Evolutionary conservation across 2,888 invertebrate genomes (phyloP).

Genomic region (Drosophila paramelanica): DNA sequence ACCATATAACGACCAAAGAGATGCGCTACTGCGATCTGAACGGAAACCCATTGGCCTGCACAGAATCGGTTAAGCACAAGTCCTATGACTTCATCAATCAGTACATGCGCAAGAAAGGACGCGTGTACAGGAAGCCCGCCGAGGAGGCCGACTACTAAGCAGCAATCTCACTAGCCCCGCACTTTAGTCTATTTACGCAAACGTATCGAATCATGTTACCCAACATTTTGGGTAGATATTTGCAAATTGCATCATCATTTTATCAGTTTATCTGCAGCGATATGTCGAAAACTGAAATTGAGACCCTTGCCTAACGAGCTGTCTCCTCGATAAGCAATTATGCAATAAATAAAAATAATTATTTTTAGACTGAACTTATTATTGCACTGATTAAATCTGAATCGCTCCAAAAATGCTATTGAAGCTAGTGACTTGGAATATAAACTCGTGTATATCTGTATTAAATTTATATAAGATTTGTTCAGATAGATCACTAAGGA

Average conservation of each 20-base stretch:
- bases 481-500: too few species aligned
- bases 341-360: neutral
- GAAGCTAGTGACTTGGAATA: too few species aligned
- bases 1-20: slow-evolving; percentile 66
- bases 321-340: slow-evolving; percentile 1
- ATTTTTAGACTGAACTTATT: neutral
- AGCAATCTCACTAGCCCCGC: neutral
- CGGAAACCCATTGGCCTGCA: slow-evolving; percentile 52
- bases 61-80: slow-evolving; percentile 91
- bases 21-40: slow-evolving; percentile 59
- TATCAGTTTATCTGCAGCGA: neutral
- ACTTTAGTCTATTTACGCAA: neutral
- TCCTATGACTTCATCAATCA: slow-evolving; percentile 97
- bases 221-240: slow-evolving; percentile 1
- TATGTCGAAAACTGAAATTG: neutral
- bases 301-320: neutral
- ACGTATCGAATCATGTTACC: neutral
- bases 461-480: too few species aligned
- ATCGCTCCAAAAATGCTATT: too few species aligned
- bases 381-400: too few species aligned
- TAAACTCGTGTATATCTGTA: too few species aligned
- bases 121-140: slow-evolving; percentile 84
- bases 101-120: slow-evolving; percentile 97
- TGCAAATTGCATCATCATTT: neutral
- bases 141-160: slow-evolving; percentile 32